Conservation (phyloP, 2,797 vertebrate genomes). For the Erethizon dorsatum region DNA sequence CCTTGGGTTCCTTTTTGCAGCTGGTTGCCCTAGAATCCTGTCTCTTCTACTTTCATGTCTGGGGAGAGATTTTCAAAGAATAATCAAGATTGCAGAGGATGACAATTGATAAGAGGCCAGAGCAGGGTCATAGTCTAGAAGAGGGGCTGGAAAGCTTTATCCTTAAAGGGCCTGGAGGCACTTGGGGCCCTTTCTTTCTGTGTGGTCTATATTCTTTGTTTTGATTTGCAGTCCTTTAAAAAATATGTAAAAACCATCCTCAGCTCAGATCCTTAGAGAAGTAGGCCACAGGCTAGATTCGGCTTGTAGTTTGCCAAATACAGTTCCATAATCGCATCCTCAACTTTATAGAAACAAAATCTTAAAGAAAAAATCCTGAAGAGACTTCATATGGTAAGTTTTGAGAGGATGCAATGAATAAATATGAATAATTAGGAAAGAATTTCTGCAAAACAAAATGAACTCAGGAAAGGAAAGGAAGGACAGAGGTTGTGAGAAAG, state of each 20-base stretch:
- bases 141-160: neutral
- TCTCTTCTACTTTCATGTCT: neutral
- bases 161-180: neutral
- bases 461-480: neutral
- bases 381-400: neutral
- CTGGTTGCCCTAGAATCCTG: neutral
- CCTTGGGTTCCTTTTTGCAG: neutral
- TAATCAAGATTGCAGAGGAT: neutral
- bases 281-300: neutral
- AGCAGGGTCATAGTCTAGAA: neutral
- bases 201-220: neutral
- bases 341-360: neutral
- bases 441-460: neutral
- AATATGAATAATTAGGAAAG: neutral
- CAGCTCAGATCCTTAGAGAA: neutral
- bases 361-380: neutral
- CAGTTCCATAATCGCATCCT: neutral
- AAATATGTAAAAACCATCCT: neutral
- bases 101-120: neutral
- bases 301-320: neutral
- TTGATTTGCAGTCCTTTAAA: slow-evolving; percentile 2
- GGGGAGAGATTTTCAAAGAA: neutral
- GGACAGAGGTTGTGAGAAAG: neutral
- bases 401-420: neutral
- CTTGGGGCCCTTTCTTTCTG: neutral